Evolutionary conservation across 2,888 invertebrate genomes (phyloP).

Genomic region (Tinea semifulvella): DNA sequence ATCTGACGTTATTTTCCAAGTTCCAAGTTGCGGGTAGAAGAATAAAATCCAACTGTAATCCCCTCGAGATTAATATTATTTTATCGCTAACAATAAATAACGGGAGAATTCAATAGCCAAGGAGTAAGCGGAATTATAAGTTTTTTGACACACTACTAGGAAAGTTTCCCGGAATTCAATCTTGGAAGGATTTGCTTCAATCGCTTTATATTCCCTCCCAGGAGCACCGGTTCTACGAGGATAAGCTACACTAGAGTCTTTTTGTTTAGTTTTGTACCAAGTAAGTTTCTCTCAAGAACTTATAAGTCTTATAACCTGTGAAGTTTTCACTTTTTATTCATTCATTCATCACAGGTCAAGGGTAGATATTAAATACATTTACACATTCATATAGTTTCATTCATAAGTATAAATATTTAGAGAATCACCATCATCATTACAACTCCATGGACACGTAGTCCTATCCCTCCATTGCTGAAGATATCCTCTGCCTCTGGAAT

Average conservation of each 20-base stretch:
- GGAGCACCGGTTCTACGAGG: slow-evolving; percentile 15
- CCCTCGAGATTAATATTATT: slow-evolving; percentile 65
- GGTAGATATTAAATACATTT: no score
- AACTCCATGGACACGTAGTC: no score
- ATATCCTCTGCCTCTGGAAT: no score
- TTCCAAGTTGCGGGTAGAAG: slow-evolving; percentile 49
- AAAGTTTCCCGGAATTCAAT: slow-evolving; percentile 49
- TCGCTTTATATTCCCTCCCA: slow-evolving; percentile 35
- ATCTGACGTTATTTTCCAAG: slow-evolving; percentile 49
- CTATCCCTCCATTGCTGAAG: no score
- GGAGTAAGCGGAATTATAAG: slow-evolving; percentile 51
- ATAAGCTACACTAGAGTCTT: slow-evolving; percentile 6
- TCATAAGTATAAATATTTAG: no score
- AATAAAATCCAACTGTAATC: slow-evolving; percentile 59
- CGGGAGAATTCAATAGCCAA: slow-evolving; percentile 58
- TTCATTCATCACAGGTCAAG: no score
- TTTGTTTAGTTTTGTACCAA: slow-evolving; percentile 8
- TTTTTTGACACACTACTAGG: slow-evolving; percentile 57
- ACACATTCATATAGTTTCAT: no score
- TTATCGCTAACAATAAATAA: slow-evolving; percentile 65
- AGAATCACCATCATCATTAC: no score
- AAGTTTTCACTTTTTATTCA: no score
- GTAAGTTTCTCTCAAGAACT: background rate
- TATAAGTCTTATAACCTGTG: background rate
- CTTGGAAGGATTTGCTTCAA: slow-evolving; percentile 49